These are phyloP conservation scores for Chunga burmeisteri DNA, from an alignment of 2,113 vertebrate species.

Conservation along the genomic window DNA sequence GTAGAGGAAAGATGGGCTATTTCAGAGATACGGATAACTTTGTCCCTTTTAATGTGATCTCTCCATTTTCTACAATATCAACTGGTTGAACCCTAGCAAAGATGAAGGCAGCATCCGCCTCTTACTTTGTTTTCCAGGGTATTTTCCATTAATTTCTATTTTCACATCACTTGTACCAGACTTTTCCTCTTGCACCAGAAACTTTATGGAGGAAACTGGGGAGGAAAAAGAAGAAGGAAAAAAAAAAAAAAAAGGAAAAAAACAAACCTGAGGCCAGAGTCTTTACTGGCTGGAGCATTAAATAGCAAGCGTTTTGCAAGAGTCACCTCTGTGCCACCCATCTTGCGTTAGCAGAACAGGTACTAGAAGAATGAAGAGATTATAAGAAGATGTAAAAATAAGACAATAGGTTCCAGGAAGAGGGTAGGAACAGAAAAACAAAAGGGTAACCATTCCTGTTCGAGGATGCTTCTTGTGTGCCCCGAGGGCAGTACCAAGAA, in stretches of 20 bases:
- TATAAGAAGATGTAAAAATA: neutral
- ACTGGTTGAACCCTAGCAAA: fast-evolving
- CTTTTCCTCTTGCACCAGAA: neutral
- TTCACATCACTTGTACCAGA: neutral
- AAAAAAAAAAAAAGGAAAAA: too few species aligned
- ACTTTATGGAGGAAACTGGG: neutral
- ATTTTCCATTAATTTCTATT: neutral
- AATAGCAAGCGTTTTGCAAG: fast-evolving
- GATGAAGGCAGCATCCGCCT: fast-evolving
- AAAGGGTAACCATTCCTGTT: neutral
- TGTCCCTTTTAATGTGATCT: fast-evolving
- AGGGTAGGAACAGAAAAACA: neutral
- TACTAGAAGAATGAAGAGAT: neutral
- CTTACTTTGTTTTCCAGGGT: neutral
- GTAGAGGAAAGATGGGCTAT: fast-evolving
- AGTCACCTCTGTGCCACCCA: neutral
- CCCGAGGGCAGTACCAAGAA: neutral
- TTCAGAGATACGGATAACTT: fast-evolving
- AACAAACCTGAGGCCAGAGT: fast-evolving
- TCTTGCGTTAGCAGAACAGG: neutral
- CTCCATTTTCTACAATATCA: fast-evolving
- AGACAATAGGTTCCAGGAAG: neutral
- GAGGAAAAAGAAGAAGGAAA: neutral
- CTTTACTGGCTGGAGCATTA: neutral
- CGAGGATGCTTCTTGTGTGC: neutral